These are phyloP conservation scores for Caretta caretta DNA, from an alignment of 2,113 vertebrate species.

Conservation along the genomic window DNA sequence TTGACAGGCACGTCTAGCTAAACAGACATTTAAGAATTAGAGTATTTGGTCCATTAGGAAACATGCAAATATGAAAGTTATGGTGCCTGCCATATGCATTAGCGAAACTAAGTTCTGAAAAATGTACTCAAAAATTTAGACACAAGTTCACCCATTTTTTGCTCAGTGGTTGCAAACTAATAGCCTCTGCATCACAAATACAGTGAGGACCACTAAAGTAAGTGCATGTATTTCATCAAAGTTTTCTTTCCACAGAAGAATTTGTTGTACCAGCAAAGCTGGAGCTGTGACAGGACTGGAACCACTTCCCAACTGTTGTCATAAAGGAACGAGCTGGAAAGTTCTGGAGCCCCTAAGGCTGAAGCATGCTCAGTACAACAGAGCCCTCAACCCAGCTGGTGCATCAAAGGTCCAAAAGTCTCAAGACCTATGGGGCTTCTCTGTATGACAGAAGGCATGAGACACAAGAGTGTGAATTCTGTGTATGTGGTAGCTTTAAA, in stretches of 20 bases:
- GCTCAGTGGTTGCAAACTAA: neutral
- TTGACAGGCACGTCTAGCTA: neutral
- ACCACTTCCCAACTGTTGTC: neutral
- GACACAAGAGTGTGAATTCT: neutral
- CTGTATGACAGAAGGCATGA: fast-evolving
- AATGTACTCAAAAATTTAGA: neutral
- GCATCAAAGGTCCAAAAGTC: neutral
- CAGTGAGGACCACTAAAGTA: neutral
- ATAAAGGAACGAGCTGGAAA: constrained; percentile 13
- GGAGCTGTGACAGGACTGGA: neutral
- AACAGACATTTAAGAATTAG: neutral
- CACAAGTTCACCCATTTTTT: fast-evolving
- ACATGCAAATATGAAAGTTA: neutral
- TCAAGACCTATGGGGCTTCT: neutral
- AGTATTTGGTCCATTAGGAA: neutral
- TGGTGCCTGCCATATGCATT: neutral
- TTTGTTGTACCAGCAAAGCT: neutral
- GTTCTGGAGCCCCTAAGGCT: neutral
- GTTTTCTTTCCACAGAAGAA: neutral
- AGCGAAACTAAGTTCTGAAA: neutral
- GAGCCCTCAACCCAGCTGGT: neutral
- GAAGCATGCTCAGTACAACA: fast-evolving
- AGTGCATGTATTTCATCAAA: neutral
- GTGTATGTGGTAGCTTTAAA: neutral
- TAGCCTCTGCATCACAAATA: neutral